phyloP scores from a whole-genome alignment of 2,113 vertebrate species.

The Penelope pileata region DNA sequence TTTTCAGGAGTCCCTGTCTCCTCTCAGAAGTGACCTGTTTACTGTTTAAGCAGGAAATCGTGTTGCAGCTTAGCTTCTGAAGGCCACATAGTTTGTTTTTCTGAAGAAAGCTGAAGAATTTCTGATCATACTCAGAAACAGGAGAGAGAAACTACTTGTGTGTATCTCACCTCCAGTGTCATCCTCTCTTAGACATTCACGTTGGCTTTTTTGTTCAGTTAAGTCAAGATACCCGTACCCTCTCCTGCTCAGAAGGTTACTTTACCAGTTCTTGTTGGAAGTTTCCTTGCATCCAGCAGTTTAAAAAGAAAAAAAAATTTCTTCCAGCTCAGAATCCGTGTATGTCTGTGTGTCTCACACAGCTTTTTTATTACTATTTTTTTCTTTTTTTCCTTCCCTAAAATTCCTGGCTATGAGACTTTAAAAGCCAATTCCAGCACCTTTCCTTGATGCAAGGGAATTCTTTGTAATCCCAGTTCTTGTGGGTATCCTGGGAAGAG shows the following conservation, averaged over 20 bases:
- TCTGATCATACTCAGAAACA: background rate
- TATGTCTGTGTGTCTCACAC: background rate
- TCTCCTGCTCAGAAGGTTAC: background rate
- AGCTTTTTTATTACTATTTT: background rate
- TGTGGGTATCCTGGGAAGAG: background rate
- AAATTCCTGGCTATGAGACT: background rate
- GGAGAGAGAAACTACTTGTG: background rate
- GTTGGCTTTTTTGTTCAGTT: background rate
- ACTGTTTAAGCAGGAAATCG: background rate
- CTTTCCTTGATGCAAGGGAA: background rate
- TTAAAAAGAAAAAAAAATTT: background rate
- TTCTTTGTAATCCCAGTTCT: background rate
- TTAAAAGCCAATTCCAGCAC: background rate
- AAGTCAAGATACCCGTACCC: too few species aligned
- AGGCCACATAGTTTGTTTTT: background rate
- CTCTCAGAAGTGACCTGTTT: background rate
- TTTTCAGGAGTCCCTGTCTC: background rate
- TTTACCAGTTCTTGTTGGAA: background rate
- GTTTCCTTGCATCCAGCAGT: background rate
- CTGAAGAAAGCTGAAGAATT: background rate
- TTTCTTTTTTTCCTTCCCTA: background rate
- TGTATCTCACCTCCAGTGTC: accelerated
- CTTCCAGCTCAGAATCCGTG: background rate
- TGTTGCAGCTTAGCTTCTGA: background rate
- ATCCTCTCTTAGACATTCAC: background rate